Conservation (phyloP, 2,797 vertebrate genomes). For the Spheniscus humboldti region DNA sequence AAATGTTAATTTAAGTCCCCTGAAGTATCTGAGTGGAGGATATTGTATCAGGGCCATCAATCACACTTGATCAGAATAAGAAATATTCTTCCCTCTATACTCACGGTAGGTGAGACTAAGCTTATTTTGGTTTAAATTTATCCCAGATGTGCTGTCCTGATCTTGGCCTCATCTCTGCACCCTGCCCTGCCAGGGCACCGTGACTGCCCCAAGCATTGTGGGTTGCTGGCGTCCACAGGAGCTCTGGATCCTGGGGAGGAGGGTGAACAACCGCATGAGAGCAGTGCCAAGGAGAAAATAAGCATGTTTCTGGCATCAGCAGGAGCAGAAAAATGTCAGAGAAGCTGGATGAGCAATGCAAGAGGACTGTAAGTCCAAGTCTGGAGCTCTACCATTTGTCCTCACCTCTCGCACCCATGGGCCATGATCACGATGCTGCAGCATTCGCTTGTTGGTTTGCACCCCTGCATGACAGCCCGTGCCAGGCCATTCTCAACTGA, state of each 20-base stretch:
- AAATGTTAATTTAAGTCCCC: background rate
- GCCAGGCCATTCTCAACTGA: rapidly evolving
- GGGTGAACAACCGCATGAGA: background rate
- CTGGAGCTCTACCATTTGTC: too few relatives aligned
- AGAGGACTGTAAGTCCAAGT: background rate
- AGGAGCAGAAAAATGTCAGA: background rate
- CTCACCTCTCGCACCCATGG: rapidly evolving
- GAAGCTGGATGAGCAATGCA: background rate
- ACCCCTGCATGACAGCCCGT: too few relatives aligned
- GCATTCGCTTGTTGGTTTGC: background rate
- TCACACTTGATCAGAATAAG: background rate
- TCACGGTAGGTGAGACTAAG: background rate
- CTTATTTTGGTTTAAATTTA: background rate
- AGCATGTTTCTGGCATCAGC: background rate
- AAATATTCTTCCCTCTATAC: background rate
- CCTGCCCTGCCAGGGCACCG: too few relatives aligned
- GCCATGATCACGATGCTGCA: background rate
- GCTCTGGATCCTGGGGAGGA: too few relatives aligned
- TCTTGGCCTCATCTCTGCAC: background rate
- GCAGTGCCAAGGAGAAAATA: background rate
- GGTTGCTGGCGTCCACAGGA: background rate
- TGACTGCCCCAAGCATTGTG: background rate
- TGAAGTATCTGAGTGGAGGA: too few relatives aligned
- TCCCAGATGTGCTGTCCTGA: background rate
- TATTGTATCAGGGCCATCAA: too few relatives aligned